Evolutionary conservation across 2,888 invertebrate genomes (phyloP), one percentile per base, ranked within the genome.

Genomic region (Andricus curvator): DNA sequence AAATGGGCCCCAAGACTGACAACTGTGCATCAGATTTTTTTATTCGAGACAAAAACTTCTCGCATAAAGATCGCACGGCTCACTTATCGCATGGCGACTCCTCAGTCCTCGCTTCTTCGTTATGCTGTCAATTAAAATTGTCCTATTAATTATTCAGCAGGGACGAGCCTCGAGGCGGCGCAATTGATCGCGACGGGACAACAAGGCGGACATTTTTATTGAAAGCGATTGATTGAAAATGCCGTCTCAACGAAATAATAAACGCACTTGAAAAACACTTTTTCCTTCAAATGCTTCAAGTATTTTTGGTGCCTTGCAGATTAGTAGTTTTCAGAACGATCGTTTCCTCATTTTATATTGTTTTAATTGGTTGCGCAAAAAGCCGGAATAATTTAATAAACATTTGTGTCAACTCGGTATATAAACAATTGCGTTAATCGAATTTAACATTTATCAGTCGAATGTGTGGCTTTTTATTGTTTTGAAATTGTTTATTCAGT

Each of bases 41-140:
- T 51, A 60, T 74, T 37, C 33, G 37, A n/a, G 11, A 56, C 33
- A 74, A 74, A 74, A 74, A 74, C 33, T 33, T 33, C n/a, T 74
- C 74, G 74, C 74, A 74, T 74, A 74, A 74, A 74, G 74, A 74
- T 70, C n/a, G 74, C 74, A 74, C 56, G 56, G 56, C 74, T 74
- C 74, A 74, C 74, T 74, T 74, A 74, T 74, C 33, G 74, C 51
- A 37, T n/a, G 48, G 68, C 70, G 33, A 51, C 33, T 70, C 70
- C 44, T 68, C 48, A 51, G n/a, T 70, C 70, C 44, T 68, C 48
- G 29, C 70, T 37, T 37, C 37, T 56, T 74, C 74, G 74, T 74
- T 74, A 74, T 74, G 56, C 74, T 74, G 74, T 74, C 74, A 74
- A 74, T 74, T 74, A 74, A 74, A 74, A 74, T 74, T 74, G 74